phyloP scores from a whole-genome alignment of 2,888 invertebrate species.

The Tupiocoris notatus region DNA sequence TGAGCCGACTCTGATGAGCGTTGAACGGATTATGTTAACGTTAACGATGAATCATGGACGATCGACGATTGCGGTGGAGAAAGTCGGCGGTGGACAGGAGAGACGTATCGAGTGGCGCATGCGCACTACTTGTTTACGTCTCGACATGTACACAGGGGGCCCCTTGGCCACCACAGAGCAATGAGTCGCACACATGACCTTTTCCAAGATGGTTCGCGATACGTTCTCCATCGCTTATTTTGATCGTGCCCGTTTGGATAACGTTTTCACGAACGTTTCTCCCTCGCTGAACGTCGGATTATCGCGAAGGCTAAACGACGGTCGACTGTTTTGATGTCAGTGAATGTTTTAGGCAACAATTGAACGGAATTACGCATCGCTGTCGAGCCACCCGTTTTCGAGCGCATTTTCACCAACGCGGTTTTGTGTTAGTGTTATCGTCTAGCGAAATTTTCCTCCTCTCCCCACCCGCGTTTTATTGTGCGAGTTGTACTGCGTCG shows the following conservation, averaged over 20 bases:
- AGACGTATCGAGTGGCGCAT: conserved; percentile 53
- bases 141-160: conserved; percentile 48
- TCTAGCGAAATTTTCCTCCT: not conserved
- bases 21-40: conserved; percentile 43
- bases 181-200: conserved; percentile 52
- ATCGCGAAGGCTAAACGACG: not conserved
- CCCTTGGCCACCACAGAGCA: too few relatives aligned
- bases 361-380: conserved; percentile 46
- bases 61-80: conserved; percentile 48
- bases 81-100: conserved; percentile 45
- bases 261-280: not conserved
- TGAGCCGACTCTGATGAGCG: not conserved
- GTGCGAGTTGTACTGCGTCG: too few relatives aligned
- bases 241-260: conserved; percentile 33
- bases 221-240: conserved; percentile 49
- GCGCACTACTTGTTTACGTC: conserved; percentile 58
- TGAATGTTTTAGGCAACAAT: conserved; percentile 47
- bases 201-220: conserved; percentile 53
- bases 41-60: conserved; percentile 49
- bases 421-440: conserved; percentile 11
- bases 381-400: conserved; percentile 23
- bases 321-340: conserved; percentile 49
- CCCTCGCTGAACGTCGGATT: not conserved
- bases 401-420: conserved; percentile 45
- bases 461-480: too few relatives aligned